Conservation (phyloP, 2,888 invertebrate genomes). For the Vannuccia rotundouncinata region DNA sequence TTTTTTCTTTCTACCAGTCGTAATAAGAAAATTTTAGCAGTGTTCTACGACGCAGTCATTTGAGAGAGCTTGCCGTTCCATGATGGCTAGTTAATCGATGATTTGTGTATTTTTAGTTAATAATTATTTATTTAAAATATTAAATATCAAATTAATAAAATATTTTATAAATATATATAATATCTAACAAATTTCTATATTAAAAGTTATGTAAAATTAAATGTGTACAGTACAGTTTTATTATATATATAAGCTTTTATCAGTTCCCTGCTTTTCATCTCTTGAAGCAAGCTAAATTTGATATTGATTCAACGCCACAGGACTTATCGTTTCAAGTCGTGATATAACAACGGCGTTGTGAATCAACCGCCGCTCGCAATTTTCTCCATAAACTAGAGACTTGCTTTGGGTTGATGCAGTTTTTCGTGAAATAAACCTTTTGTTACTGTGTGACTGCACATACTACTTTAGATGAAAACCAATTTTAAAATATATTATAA, state of each 20-base stretch:
- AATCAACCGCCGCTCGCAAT: background rate
- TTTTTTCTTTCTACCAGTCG: slow-evolving; percentile 14
- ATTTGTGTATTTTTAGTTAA: background rate
- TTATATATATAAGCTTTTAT: background rate
- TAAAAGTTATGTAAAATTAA: background rate
- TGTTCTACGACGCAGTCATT: slow-evolving; percentile 27
- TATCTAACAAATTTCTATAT: background rate
- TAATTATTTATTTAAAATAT: background rate
- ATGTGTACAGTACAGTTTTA: background rate
- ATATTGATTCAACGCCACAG: slow-evolving; percentile 10
- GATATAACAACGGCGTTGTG: background rate
- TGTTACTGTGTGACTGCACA: background rate
- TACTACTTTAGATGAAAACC: background rate
- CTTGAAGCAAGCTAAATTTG: slow-evolving; percentile 8
- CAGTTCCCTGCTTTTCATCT: background rate
- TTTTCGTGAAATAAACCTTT: background rate
- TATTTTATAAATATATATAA: background rate
- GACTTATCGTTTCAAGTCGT: background rate
- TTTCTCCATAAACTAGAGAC: background rate
- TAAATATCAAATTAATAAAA: background rate
- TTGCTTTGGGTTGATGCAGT: background rate
- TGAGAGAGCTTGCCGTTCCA: background rate
- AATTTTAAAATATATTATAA: background rate
- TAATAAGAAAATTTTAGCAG: slow-evolving; percentile 15
- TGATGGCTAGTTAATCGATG: background rate